phyloP scores from a whole-genome alignment of 2,888 invertebrate genomes.

The Agrilus biguttatus region DNA sequence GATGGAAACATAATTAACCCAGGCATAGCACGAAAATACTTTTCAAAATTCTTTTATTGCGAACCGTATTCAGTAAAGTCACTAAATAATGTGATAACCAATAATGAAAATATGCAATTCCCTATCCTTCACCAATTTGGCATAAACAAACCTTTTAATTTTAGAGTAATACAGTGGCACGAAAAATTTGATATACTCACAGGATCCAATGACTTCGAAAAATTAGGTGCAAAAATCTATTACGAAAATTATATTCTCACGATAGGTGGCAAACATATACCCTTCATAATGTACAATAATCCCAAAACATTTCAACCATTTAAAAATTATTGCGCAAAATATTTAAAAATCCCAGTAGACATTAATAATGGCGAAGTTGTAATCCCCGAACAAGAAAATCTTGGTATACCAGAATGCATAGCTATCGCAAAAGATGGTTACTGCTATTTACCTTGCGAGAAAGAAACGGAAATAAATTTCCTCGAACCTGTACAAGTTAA shows the following conservation, averaged over 20 bases:
- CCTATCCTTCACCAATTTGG: slow-evolving; percentile 6
- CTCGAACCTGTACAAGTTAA: slow-evolving; percentile 6
- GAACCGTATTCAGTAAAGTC: slow-evolving; percentile 3
- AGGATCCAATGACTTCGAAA: slow-evolving; percentile 8
- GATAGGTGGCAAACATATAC: too few species aligned
- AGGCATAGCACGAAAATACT: neutral
- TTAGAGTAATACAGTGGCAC: too few species aligned
- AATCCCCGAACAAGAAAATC: slow-evolving; percentile 3
- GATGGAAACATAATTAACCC: slow-evolving; percentile 8
- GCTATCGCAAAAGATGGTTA: too few species aligned
- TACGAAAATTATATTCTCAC: slow-evolving; percentile 3
- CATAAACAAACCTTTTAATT: slow-evolving; percentile 2
- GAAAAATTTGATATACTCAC: slow-evolving; percentile 8
- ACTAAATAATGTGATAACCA: slow-evolving; percentile 4
- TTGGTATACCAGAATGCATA: slow-evolving; percentile 3
- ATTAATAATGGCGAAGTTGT: slow-evolving; percentile 5
- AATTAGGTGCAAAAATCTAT: slow-evolving; percentile 7
- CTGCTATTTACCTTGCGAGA: too few species aligned
- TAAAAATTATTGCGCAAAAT: neutral
- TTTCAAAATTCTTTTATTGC: neutral
- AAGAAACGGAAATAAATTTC: slow-evolving; percentile 4
- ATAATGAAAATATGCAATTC: slow-evolving; percentile 6
- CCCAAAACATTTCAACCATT: slow-evolving; percentile 2
- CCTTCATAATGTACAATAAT: slow-evolving; percentile 7
- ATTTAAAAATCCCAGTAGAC: slow-evolving; percentile 5